phyloP scores from a whole-genome alignment of 2,113 vertebrate genomes.

The Tympanuchus pallidicinctus region DNA sequence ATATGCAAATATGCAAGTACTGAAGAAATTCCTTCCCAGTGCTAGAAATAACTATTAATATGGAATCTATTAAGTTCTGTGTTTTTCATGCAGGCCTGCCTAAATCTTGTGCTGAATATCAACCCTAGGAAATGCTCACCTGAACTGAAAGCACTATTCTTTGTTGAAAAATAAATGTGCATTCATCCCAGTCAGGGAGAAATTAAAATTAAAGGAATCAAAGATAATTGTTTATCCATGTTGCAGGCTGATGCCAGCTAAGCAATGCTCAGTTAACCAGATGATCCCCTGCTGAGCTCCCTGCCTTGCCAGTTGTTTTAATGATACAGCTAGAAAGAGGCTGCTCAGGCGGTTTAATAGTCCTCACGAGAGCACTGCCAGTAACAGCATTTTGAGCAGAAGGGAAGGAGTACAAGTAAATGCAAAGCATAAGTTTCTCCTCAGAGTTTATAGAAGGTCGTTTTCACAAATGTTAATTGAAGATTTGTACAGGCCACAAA shows the following conservation, averaged over 20 bases:
- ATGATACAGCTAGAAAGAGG: background rate
- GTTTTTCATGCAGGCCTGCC: background rate
- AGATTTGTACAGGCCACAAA: background rate
- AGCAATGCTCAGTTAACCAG: slow-evolving; percentile 6
- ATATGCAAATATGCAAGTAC: background rate
- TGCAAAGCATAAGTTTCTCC: background rate
- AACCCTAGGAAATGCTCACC: background rate
- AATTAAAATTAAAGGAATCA: slow-evolving; percentile 9
- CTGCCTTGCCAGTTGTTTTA: background rate
- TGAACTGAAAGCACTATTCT: background rate
- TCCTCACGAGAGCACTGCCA: background rate
- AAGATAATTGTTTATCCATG: background rate
- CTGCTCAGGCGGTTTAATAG: background rate
- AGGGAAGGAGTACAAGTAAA: background rate
- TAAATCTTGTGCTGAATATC: background rate
- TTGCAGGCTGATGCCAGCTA: background rate
- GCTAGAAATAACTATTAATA: background rate
- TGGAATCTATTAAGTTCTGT: background rate
- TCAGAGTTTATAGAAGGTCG: background rate
- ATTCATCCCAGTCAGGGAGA: background rate
- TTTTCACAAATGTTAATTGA: background rate
- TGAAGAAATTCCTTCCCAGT: background rate
- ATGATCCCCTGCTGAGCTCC: background rate
- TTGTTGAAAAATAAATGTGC: background rate
- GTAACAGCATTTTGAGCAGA: background rate